Evolutionary conservation across 2,113 vertebrate species (phyloP), one percentile per base, ranked within the genome.

Genomic region (Corvus moneduloides): DNA sequence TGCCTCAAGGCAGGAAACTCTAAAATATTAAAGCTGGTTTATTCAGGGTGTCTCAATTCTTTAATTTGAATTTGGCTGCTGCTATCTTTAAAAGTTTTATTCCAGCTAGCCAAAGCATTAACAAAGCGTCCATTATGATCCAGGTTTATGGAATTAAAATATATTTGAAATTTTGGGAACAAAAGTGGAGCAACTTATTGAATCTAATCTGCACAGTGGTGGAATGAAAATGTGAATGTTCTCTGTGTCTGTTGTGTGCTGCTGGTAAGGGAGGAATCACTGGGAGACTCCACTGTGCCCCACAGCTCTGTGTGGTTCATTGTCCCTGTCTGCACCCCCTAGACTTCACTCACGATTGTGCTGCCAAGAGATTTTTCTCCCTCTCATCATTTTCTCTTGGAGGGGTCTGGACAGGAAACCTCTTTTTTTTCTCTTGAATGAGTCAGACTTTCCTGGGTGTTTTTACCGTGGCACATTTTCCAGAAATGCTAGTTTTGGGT

Each of bases 1-100:
- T 93, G 69, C 74, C 88, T 85, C 52, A 81, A 92, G 78, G 32
- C 83, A 95, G 76, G 61, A 94, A 54, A 61, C 33, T 71, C 37
- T 74, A 62, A 81, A 93, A 93, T 91, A 96, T 80, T 78, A 96
- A 71, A 78, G 33, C 30, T 78, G 66, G 41, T 39, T 93, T 96
- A 89, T 85, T 89, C 87, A 85, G 18, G 19, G 37, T 68, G 10
- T 81, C 75, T 91, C 73, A 24, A 35, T 86, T 90, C 94, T 87
- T 66, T 61, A 44, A 18, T 55, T 91, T 56, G 55, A 58, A 44
- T 95, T 95, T 76, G 73, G 2, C 64, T 95, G 39, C n/a, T 51
- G 54, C 33, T 84, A 5, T 11, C 28, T 92, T 76, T 64, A 48
- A 44, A 75, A 91, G 8, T 72, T n/a, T 82, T n/a, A 43, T 56